Conservation (phyloP, 2,797 vertebrate species). For the Mionectes olivaceus region DNA sequence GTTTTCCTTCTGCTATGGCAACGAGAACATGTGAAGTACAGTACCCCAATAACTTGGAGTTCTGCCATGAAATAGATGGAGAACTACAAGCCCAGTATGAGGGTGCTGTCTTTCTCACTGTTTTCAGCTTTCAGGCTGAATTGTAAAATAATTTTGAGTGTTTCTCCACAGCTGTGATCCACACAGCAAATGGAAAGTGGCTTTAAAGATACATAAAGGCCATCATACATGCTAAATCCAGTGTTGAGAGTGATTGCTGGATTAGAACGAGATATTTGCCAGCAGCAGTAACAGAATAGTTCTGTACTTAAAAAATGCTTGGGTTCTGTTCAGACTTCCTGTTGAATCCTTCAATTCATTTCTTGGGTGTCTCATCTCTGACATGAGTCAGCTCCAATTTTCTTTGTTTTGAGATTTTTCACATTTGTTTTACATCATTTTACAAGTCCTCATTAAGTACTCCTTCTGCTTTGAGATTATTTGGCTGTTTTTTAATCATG, state of each 20-base stretch:
- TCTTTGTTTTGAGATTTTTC: slow-evolving; percentile 6
- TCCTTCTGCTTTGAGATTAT: background rate
- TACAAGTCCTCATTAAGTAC: background rate
- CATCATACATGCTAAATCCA: background rate
- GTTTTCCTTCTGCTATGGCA: slow-evolving; percentile 75
- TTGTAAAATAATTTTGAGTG: background rate
- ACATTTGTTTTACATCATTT: background rate
- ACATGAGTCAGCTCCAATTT: background rate
- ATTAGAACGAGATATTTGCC: background rate
- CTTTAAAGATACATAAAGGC: background rate
- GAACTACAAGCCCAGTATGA: slow-evolving; percentile 3
- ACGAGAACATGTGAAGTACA: slow-evolving; percentile 48
- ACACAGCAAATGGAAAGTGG: background rate
- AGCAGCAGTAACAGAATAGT: background rate
- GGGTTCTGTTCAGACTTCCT: background rate
- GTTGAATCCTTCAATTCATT: background rate
- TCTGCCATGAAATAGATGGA: slow-evolving; percentile 62
- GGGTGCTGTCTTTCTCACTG: background rate
- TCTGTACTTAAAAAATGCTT: background rate
- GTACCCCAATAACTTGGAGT: slow-evolving; percentile 68
- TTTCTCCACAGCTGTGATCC: background rate
- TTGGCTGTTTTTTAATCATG: background rate
- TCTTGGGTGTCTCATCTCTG: background rate
- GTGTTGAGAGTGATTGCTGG: background rate
- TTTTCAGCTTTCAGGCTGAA: background rate